Base-by-base conservation (phyloP, 2,797 vertebrate species). In the Pseudochirops corinnae region DNA sequence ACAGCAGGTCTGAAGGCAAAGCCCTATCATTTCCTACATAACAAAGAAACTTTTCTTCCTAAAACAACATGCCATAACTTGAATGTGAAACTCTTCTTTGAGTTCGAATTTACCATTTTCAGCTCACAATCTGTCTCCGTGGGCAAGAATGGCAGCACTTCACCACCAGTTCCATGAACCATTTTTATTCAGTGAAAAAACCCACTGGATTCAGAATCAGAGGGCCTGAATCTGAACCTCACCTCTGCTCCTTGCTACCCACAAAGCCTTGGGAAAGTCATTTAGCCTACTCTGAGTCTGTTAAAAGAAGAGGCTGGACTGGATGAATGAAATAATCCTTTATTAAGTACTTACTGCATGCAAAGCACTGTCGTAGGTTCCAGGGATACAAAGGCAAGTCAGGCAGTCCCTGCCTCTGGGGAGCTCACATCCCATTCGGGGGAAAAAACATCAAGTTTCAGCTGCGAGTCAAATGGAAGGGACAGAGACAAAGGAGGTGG, bases 51-150 rank as follows among this genome's bases (percentile, higher is more conserved):
- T 92, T 92, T 74, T 92, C 92, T 93, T 95, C 95, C 93, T 94
- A 92, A 96, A 97, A 56, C 60, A 94, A 96, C 95, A 95, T 39
- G 24, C 94, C 95, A 92, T 94, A 95, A 96, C 91, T 97, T 92
- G 96, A 97, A 97, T 46, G 95, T 74, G 91, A 97, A 96, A 94
- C 96, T 95, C 95, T 93, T 93, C 95, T 95, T 91, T 87, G 39
- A 94, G 91, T 95, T 97, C 95, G 94, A 53, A 94, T 95, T 96
- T 93, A 96, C 96, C 74, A 96, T 96, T 97, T 96, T 53, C 60
- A 53, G 60, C 94, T 96, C 90, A 93, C 97, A 97, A 95, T 56
- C 52, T 96, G 39, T 94, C 94, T 94, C 96, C 67, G 93, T 91
- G 52, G 60, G 97, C 94, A 96, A 96, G n/a, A 95, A 97, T 55